phyloP scores from a whole-genome alignment of 2,888 invertebrate genomes.

The Carterocephalus palaemon region DNA sequence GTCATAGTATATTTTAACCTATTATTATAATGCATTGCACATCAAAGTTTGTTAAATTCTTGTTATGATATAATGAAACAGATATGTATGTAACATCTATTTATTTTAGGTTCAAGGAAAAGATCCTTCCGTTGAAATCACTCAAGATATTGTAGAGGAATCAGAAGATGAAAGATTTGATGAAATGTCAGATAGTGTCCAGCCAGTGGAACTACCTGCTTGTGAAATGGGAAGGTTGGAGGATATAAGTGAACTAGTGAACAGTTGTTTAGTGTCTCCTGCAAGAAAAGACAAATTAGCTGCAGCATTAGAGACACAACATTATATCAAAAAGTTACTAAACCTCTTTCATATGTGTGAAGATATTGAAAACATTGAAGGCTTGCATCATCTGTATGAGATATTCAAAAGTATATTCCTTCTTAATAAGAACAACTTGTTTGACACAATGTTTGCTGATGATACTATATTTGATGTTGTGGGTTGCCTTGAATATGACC shows the following conservation, averaged over 20 bases:
- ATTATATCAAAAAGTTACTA: slow-evolving; percentile 96
- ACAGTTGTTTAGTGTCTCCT: slow-evolving; percentile 92
- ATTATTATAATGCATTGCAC: not conserved
- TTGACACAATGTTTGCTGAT: slow-evolving; percentile 98
- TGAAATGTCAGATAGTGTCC: slow-evolving; percentile 96
- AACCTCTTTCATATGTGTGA: slow-evolving; percentile 98
- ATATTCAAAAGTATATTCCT: slow-evolving; percentile 99
- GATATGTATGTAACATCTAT: not conserved
- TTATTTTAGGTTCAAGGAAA: slow-evolving; percentile 95
- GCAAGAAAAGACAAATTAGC: slow-evolving; percentile 96
- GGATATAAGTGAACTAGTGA: slow-evolving; percentile 95
- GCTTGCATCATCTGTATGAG: slow-evolving; percentile 96
- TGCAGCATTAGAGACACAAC: slow-evolving; percentile 94
- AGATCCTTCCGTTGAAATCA: slow-evolving; percentile 98
- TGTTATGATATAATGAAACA: no score
- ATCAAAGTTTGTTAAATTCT: no score
- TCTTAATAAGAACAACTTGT: slow-evolving; percentile 97
- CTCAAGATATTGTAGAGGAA: slow-evolving; percentile 97
- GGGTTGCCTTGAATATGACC: slow-evolving; percentile 99
- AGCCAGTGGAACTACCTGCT: slow-evolving; percentile 95
- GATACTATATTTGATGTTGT: slow-evolving; percentile 98
- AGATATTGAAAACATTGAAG: slow-evolving; percentile 96
- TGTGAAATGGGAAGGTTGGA: slow-evolving; percentile 96
- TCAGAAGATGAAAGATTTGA: slow-evolving; percentile 98
- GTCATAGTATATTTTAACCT: slow-evolving; percentile 5